Conservation (phyloP, 2,888 invertebrate genomes). For the Thyatira batis region DNA sequence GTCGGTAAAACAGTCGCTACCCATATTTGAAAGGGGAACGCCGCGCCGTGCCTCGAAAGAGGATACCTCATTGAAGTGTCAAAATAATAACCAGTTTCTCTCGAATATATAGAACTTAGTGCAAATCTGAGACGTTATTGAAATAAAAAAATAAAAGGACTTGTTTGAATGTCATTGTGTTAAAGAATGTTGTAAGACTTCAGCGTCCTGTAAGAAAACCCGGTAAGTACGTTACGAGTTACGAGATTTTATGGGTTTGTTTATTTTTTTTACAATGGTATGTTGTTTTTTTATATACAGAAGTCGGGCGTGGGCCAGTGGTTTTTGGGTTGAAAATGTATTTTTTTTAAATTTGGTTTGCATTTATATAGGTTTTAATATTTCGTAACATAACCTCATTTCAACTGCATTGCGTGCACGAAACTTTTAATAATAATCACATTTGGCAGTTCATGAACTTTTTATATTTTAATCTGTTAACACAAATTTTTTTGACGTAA, state of each 20-base stretch:
- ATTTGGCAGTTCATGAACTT: too few relatives aligned
- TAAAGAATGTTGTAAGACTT: neutral
- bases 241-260: neutral
- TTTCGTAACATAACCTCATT: too few relatives aligned
- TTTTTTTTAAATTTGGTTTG: neutral
- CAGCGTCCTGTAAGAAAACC: neutral
- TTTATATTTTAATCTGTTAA: neutral
- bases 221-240: neutral
- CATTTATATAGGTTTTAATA: neutral
- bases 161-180: neutral
- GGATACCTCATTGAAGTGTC: neutral
- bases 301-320: too few relatives aligned
- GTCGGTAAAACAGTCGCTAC: neutral
- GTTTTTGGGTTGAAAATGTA: too few relatives aligned
- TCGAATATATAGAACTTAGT: neutral
- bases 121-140: neutral
- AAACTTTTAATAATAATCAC: neutral
- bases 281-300: neutral
- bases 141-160: neutral
- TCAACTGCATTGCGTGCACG: neutral
- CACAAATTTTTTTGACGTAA: neutral
- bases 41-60: neutral
- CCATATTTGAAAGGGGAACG: conserved; percentile 1
- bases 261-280: neutral
- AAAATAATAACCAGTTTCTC: neutral